phyloP scores from a whole-genome alignment of 2,113 vertebrate species.

The Brachypteracias leptosomus region DNA sequence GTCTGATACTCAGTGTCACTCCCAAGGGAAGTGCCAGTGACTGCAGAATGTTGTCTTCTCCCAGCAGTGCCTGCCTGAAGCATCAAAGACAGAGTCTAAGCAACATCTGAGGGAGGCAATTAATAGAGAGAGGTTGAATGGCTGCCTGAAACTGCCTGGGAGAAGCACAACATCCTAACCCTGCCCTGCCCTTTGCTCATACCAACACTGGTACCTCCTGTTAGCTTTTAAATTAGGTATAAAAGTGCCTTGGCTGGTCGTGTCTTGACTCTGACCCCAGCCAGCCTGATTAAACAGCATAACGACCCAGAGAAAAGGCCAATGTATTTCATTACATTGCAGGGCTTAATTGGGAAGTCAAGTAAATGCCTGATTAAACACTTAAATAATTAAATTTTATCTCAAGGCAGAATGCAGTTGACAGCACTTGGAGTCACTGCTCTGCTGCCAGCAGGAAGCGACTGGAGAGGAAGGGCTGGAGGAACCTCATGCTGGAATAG shows the following conservation, averaged over 20 bases:
- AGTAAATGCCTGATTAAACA: constrained; percentile 21
- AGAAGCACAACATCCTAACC: neutral
- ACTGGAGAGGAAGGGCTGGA: neutral
- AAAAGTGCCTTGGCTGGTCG: neutral
- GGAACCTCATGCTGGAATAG: neutral
- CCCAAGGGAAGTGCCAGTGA: neutral
- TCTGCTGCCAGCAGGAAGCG: neutral
- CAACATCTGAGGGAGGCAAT: neutral
- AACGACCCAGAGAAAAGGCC: neutral
- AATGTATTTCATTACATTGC: neutral
- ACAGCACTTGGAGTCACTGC: neutral
- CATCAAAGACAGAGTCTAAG: neutral
- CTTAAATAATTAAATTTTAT: neutral
- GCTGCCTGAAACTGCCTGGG: neutral
- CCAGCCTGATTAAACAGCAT: neutral
- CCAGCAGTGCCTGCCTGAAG: neutral
- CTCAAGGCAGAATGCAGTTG: neutral
- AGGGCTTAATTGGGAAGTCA: constrained; percentile 3
- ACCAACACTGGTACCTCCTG: neutral
- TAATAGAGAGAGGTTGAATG: neutral
- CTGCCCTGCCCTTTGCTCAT: neutral
- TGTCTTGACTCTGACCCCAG: neutral
- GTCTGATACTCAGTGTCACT: neutral
- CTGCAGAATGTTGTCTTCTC: neutral
- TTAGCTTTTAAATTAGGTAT: neutral